Evolutionary conservation across 2,797 vertebrate species (phyloP), one percentile per base, ranked within the genome.

Genomic region (Poeciliopsis turneri): DNA sequence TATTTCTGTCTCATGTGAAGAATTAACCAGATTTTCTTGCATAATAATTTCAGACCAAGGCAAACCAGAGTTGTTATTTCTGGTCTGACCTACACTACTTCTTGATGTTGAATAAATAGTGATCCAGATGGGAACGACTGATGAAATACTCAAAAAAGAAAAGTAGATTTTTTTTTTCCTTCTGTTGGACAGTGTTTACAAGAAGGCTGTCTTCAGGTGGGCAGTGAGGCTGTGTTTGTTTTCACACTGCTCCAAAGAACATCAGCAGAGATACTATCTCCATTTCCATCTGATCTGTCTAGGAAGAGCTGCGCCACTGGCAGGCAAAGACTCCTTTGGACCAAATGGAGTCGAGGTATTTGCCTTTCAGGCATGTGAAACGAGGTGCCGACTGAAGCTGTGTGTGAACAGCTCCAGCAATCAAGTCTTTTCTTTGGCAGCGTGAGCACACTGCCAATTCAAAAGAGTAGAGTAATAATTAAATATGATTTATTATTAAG

Each of bases 271-370:
- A 75, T 76, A 6, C 23, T 94, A 95, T 95, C 95, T 94, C 69
- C 83, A 76, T 85, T 93, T 49, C 87, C 89, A 96, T 96, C 94
- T 93, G 88, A 87, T 90, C 80, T 72, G 89, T 77, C 84, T 92
- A 91, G 89, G 89, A 85, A 93, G 82, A 85, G 84, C 86, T 82
- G 87, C 78, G 83, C 86, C 68, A 66, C 74, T 93, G 88, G 92
- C 88, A 92, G 82, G 84, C 90, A 53, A 83, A 89, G 82, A 88
- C 88, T 87, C 75, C 72, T 85, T 61, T 87, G 84, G 91, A 90
- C 89, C 80, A 85, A 92, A 84, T 90, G 84, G 78, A 92, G 88
- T 84, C 64, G 72, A 94, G 93, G 91, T 94, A 95, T 95, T 94
- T 94, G 91, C 94, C 93, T 93, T 88, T 85, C 74, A 92, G 93